Conservation (phyloP, 2,888 invertebrate genomes). For the Tethea ocularis region DNA sequence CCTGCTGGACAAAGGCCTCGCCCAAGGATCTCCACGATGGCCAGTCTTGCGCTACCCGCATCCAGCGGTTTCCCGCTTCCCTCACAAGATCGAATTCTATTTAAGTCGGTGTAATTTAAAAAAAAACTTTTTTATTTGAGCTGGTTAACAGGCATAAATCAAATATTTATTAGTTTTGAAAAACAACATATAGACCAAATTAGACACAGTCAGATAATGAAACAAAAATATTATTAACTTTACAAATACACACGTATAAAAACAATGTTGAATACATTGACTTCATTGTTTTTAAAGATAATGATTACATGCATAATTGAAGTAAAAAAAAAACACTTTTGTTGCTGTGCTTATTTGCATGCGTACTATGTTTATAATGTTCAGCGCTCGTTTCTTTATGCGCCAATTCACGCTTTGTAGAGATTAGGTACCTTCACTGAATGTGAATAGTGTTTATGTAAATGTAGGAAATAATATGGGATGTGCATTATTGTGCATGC, state of each 20-base stretch:
- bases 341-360: background rate
- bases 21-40: too few species aligned
- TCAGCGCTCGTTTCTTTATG: background rate
- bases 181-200: background rate
- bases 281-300: too few species aligned
- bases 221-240: background rate
- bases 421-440: background rate
- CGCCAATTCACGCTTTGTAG: too few species aligned
- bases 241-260: background rate
- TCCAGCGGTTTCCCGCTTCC: too few species aligned
- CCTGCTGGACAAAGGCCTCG: too few species aligned
- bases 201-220: background rate
- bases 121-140: too few species aligned
- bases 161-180: too few species aligned
- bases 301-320: background rate
- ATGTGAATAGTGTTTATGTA: background rate
- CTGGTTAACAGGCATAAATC: too few species aligned
- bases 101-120: too few species aligned
- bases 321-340: background rate
- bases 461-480: conserved; percentile 1
- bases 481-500: background rate
- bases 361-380: background rate
- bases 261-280: too few species aligned
- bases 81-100: too few species aligned
- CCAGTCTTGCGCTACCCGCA: too few species aligned